A percentile compares a stretch with the other conserved stretches of the same genome.
phyloP scores from a whole-genome alignment of 1,140 invertebrate species.

The Drosophila subpulchrella region DNA sequence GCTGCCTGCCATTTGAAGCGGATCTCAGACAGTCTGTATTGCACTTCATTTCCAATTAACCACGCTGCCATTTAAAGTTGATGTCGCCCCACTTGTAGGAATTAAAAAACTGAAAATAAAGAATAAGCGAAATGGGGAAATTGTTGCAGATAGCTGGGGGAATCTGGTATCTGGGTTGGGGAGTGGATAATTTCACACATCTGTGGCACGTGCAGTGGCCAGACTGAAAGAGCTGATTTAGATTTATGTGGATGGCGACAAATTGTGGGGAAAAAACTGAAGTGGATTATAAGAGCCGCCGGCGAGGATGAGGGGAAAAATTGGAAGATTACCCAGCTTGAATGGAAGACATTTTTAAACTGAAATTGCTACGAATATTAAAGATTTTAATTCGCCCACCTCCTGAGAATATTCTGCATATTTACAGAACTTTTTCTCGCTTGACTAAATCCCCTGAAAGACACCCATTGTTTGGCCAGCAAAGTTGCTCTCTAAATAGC shows the following conservation, averaged over 20 bases:
- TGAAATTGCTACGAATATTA: not conserved
- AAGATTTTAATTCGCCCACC: not conserved
- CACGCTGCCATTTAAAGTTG: conserved; percentile 35
- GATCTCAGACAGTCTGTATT: conserved; percentile 30
- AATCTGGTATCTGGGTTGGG: not conserved
- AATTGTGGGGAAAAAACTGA: conserved; percentile 28
- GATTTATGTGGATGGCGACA: conserved; percentile 58
- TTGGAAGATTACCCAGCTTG: conserved; percentile 4
- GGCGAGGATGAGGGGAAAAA: not conserved
- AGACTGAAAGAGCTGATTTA: conserved; percentile 47
- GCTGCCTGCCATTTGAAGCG: conserved; percentile 22
- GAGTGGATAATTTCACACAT: conserved; percentile 17
- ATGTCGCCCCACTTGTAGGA: conserved; percentile 20
- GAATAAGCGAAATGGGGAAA: conserved; percentile 16
- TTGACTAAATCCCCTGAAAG: conserved; percentile 21
- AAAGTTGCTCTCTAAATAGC: conserved; percentile 20
- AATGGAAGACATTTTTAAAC: not conserved
- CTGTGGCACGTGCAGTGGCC: conserved; percentile 45
- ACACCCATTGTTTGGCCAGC: conserved; percentile 26
- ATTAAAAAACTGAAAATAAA: conserved; percentile 30
- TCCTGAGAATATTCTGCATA: conserved; percentile 20
- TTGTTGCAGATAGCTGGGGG: conserved; percentile 7
- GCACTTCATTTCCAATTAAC: conserved; percentile 65
- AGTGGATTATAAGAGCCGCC: conserved; percentile 25
- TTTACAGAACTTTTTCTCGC: conserved; percentile 25